Evolutionary conservation across 2,888 invertebrate species (phyloP).

Genomic region (Agonopterix heracliana): DNA sequence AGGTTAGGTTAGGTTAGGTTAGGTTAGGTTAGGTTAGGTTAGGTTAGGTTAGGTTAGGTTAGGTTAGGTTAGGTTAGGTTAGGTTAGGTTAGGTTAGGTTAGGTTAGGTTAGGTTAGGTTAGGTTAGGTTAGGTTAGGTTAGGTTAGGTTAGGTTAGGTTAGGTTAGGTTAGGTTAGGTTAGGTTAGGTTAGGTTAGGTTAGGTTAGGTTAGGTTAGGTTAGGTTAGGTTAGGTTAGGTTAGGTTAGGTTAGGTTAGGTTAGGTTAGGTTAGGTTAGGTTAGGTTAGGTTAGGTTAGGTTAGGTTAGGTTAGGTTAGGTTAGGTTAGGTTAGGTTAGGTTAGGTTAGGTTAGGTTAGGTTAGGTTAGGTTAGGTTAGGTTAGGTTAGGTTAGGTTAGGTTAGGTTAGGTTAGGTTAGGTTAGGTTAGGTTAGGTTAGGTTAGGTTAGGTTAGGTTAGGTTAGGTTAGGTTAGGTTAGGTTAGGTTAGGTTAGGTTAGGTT

Average conservation of each 20-base stretch:
- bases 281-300: neutral
- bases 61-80: constrained; percentile 8
- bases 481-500: constrained; percentile 12
- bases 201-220: neutral
- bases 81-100: constrained; percentile 8
- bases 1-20: too few relatives aligned
- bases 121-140: constrained; percentile 10
- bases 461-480: constrained; percentile 11
- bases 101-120: constrained; percentile 8
- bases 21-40: constrained; percentile 17
- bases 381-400: too few relatives aligned
- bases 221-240: neutral
- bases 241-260: neutral
- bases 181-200: constrained; percentile 7
- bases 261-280: neutral
- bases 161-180: constrained; percentile 7
- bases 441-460: constrained; percentile 16
- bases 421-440: constrained; percentile 15
- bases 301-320: neutral
- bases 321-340: neutral
- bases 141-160: constrained; percentile 10
- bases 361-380: too few relatives aligned
- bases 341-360: too few relatives aligned
- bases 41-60: constrained; percentile 16
- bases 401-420: constrained; percentile 13